Conservation (phyloP, 2,888 invertebrate genomes). For the Strigamia transsilvanica region DNA sequence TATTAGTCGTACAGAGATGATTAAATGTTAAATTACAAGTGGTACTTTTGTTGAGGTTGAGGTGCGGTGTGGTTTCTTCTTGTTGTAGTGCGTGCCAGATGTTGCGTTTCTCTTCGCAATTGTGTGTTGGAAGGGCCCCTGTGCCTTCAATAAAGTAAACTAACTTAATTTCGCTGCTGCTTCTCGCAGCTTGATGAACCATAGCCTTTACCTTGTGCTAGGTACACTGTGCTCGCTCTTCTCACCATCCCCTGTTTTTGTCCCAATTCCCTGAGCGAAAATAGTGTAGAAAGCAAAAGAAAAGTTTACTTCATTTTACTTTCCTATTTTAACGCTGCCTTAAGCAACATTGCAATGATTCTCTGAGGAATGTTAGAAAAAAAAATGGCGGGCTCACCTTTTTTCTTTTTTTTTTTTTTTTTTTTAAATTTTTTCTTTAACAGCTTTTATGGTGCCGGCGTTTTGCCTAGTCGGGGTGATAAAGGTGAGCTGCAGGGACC, state of each 20-base stretch:
- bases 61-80: conserved; percentile 41
- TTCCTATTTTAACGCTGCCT: conserved; percentile 41
- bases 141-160: conserved; percentile 48
- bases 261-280: conserved; percentile 28
- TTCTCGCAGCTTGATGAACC: conserved; percentile 47
- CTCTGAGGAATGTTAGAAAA: conserved; percentile 41
- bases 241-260: conserved; percentile 14
- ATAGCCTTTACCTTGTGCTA: conserved; percentile 34
- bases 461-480: conserved; percentile 20
- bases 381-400: background rate
- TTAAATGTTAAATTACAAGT: conserved; percentile 44
- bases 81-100: conserved; percentile 38
- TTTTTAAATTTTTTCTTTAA: conserved; percentile 10
- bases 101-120: conserved; percentile 48
- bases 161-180: conserved; percentile 45
- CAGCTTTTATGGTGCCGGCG: conserved; percentile 3
- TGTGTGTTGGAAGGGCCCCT: conserved; percentile 37
- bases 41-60: conserved; percentile 27
- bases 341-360: conserved; percentile 26
- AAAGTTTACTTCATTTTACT: conserved; percentile 47
- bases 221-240: conserved; percentile 14
- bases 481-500: conserved; percentile 43
- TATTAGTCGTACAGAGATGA: background rate
- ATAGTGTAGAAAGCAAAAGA: conserved; percentile 34
- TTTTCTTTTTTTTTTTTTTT: conserved; percentile 18